Evolutionary conservation across 2,797 vertebrate species (phyloP), one percentile per base, ranked within the genome.

Genomic region (Danio kyathit): DNA sequence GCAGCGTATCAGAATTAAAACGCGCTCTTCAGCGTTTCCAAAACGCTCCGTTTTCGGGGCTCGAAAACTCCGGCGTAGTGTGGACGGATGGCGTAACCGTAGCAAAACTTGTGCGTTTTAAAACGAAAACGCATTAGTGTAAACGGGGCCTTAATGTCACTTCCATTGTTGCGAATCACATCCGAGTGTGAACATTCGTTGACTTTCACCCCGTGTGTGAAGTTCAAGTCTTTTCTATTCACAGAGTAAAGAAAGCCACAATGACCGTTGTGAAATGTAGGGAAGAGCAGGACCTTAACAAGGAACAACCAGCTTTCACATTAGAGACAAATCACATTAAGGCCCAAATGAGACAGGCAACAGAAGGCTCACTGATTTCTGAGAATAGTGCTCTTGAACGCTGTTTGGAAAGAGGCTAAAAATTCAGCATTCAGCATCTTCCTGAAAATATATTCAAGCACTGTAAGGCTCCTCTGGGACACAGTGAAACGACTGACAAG

Each of bases 311-410:
- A 52, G 60, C 60, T 44, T 64, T 67, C 46, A 74, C 52, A 72
- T 81, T 59, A 59, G 57, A 64, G 19, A 11, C 52, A 63, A 63
- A 81, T 56, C 12, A 46, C 16, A 79, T 75, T 76, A 67, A 17
- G 19, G 69, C 48, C 13, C 17, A 82, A 82, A 80, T n/a, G 63
- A 43, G 67, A 79, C 43, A 21, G 41, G 17, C 40, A 43, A 17
- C 63, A 54, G 17, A 29, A 29, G 63, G 21, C 43, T 67, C 67
- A 57, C n/a, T n/a, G 56, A 75, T 65, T 64, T 11, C 51, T 46
- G 66, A 66, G 63, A 66, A 76, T 14, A 57, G 60, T 43, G 19
- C 21, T 40, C 57, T 54, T 19, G 6, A 48, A 49, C 44, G 38
- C 29, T 54, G 29, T 72, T 44, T 64, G 16, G 29, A 44, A 70